Base-by-base conservation (phyloP, 2,888 invertebrate genomes). In the Erynnis tages region DNA sequence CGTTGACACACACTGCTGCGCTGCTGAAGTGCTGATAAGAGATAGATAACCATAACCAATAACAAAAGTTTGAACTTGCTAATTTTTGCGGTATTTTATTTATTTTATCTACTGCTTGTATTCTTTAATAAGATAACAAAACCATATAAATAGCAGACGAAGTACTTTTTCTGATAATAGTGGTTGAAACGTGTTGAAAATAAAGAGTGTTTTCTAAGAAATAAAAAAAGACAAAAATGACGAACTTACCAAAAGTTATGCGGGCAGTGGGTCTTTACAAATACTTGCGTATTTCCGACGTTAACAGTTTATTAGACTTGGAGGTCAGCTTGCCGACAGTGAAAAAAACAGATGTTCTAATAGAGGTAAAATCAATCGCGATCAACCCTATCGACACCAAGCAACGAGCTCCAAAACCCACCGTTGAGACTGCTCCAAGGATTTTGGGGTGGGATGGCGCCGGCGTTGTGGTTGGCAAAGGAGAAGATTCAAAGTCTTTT, bases 351-450 rank as follows among this genome's bases (percentile, higher is more conserved):
- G 83, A 86, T 52, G 72, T 86, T 13, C 65, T 88, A 44, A 69
- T 88, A 1, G 69, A 87, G 71, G 86, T 88, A 6, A 85, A 82
- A 53, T 83, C 88, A n/a, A 72, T 64, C 4, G 66, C 85, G 19
- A 74, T 88, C 2, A 88, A 88, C 57, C 86, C 88, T 3, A 80
- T 87, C 17, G 88, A 88, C 54, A 74, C 81, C 0, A 88, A 87
- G 56, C 58, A 67, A 58, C 69, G 88, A 10, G 82, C 87, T 1
- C 83, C 82, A 1, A 86, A 84, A 53, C 66, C 78, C 1, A 64
- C 61, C 41, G 57, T 79, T n/a, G 82, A 83, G 65, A 55, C 62
- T 0, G 47, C 61, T 1, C 79, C 85, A 0, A 69, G 76, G 17
- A 79, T 88, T 49, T 66, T 88, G 16, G 88, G 88, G 37, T 86